Percentiles rank a stretch among this genome's conserved stretches.
phyloP scores from a whole-genome alignment of 2,797 vertebrate species.

The Knipowitschia caucasica region DNA sequence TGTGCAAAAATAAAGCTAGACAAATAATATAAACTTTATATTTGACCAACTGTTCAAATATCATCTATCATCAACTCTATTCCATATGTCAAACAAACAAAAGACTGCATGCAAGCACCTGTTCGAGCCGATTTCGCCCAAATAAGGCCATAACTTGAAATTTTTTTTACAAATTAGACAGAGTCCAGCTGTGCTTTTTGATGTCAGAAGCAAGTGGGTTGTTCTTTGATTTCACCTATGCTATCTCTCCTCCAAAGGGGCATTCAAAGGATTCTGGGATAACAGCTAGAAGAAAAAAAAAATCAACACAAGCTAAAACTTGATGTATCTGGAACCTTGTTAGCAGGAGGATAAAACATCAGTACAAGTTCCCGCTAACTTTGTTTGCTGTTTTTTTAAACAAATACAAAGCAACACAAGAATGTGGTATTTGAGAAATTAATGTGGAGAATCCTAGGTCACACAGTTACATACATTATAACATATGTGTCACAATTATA shows the following conservation, averaged over 20 bases:
- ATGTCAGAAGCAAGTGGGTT: neutral
- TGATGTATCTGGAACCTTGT: constrained; percentile 28
- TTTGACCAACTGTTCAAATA: too few species aligned
- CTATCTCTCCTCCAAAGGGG: neutral
- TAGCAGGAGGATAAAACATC: constrained; percentile 7
- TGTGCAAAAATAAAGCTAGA: too few species aligned
- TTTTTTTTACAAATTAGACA: neutral
- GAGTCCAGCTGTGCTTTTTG: neutral
- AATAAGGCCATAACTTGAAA: neutral
- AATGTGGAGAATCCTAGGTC: constrained; percentile 26
- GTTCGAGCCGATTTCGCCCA: neutral
- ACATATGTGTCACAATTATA: too few species aligned
- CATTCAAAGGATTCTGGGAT: constrained; percentile 7
- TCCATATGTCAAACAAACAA: too few species aligned
- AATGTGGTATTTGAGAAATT: constrained; percentile 11
- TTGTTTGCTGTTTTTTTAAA: constrained; percentile 1
- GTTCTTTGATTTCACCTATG: constrained; percentile 5
- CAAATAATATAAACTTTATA: too few species aligned
- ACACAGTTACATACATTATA: too few species aligned
- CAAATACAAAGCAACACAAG: constrained; percentile 18
- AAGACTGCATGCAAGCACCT: too few species aligned
- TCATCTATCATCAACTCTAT: too few species aligned
- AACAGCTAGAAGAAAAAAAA: neutral
- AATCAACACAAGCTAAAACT: constrained; percentile 19
- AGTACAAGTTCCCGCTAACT: constrained; percentile 6